phyloP scores from a whole-genome alignment of 64 coral and sea anemone species.

The Pocillopora damicornis region DNA sequence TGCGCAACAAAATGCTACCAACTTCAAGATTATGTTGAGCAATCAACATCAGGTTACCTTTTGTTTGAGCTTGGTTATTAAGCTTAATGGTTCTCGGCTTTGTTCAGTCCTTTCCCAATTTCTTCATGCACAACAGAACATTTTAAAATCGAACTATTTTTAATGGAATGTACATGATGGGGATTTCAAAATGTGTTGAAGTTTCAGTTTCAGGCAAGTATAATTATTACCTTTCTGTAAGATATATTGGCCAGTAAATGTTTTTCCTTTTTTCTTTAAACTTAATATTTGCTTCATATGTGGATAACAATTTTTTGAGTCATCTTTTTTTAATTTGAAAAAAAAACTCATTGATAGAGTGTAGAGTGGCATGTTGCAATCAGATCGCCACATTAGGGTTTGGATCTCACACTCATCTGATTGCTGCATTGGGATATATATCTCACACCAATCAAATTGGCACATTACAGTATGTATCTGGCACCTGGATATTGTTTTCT shows the following conservation, averaged over 20 bases:
- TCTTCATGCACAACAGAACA: background rate
- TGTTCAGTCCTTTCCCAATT: background rate
- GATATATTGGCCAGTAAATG: background rate
- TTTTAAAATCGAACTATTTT: background rate
- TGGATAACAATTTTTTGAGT: background rate
- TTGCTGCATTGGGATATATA: no score
- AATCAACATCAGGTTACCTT: conserved; percentile 12
- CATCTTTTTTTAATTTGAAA: no score
- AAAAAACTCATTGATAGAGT: no score
- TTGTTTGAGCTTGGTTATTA: background rate
- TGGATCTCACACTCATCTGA: no score
- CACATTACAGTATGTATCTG: no score
- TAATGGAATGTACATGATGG: background rate
- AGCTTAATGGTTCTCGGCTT: background rate
- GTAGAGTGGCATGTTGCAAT: no score
- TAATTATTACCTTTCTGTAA: background rate
- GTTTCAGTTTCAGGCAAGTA: background rate
- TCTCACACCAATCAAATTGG: no score
- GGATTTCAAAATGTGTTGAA: background rate
- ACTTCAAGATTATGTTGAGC: background rate
- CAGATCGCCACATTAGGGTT: no score
- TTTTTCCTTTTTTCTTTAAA: background rate
- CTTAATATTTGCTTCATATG: background rate
- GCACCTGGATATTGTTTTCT: no score
- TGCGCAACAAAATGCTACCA: background rate